Base-by-base conservation (phyloP, 2,888 invertebrate species). In the Petrolisthes cinctipes region DNA sequence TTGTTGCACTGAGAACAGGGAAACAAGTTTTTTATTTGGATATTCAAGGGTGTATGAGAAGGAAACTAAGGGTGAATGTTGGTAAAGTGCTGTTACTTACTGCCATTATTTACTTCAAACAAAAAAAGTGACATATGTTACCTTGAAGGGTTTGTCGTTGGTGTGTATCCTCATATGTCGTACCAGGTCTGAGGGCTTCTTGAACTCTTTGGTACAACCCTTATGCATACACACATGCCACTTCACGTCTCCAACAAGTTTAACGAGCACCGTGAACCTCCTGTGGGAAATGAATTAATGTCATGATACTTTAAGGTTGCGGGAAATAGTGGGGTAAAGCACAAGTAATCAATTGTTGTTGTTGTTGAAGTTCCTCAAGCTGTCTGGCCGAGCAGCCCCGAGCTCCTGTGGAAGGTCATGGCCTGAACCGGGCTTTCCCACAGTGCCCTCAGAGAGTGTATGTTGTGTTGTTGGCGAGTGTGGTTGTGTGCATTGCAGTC, bases 111-210 rank as follows among this genome's bases (percentile, higher is more conserved):
- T 20, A 4, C 14, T 37, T 23, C 20, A n/a, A 20, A 76, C n/a
- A 6, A 6, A 7, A 23, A 37, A 20, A 20, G 23, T 37, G 23
- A 23, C 76, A 37, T 23, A 9, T 20, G 80, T 90, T 93, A 94
- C 94, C 92, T 95, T 94, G 92, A 94, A 95, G 0, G 96, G 95
- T 92, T 95, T 95, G 92, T 95, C 95, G 91, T 94, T 94, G 0
- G 95, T 95, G 92, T 96, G 96, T 20, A 95, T 94, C 61, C 96
- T 93, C 86, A 95, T 94, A 92, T 96, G 96, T 54, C 95, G 94
- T 75, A 95, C 95, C 53, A 96, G 93, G 93, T 96, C 96, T 79
- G 95, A 95, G 0, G 95, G 95, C 92, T 95, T 95, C 92, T 95
- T 95, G 92, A 95, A 95, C 92, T 94, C 94, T 91, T 95, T 96